These are phyloP conservation scores for Cephonodes hylas DNA, from an alignment of 2,888 invertebrate species.

Conservation along the genomic window DNA sequence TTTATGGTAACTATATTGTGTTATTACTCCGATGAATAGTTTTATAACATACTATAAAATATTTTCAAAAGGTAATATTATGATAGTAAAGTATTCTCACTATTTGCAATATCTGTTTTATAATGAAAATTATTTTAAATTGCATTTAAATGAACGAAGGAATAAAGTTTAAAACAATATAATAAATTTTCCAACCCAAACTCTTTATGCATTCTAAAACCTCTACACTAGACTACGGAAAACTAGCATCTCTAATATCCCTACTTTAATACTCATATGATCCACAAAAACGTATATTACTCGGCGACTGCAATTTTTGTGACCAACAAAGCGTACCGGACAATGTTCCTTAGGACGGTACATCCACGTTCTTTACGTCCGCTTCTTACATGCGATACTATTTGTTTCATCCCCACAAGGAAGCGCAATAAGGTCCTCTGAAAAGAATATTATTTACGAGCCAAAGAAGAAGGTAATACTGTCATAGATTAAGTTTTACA, in stretches of 20 bases:
- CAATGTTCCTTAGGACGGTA: conserved; percentile 58
- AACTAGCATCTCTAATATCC: not conserved
- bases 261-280: conserved; percentile 1
- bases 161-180: not conserved
- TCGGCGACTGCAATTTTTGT: conserved; percentile 44
- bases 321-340: conserved; percentile 59
- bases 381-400: conserved; percentile 52
- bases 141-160: too few relatives aligned
- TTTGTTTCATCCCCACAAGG: conserved; percentile 62
- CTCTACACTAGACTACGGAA: not conserved
- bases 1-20: too few relatives aligned
- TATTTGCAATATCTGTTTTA: too few relatives aligned
- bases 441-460: conserved; percentile 79
- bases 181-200: not conserved
- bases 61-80: too few relatives aligned
- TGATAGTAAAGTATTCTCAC: too few relatives aligned
- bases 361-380: conserved; percentile 52
- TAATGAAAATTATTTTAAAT: too few relatives aligned
- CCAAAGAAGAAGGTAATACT: conserved; percentile 23
- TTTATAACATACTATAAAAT: too few relatives aligned
- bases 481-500: conserved; percentile 14
- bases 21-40: too few relatives aligned
- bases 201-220: not conserved
- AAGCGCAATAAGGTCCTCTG: conserved; percentile 67
- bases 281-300: conserved; percentile 18